Conservation (phyloP, 2,797 vertebrate species). For the Cichlasoma orientale region DNA sequence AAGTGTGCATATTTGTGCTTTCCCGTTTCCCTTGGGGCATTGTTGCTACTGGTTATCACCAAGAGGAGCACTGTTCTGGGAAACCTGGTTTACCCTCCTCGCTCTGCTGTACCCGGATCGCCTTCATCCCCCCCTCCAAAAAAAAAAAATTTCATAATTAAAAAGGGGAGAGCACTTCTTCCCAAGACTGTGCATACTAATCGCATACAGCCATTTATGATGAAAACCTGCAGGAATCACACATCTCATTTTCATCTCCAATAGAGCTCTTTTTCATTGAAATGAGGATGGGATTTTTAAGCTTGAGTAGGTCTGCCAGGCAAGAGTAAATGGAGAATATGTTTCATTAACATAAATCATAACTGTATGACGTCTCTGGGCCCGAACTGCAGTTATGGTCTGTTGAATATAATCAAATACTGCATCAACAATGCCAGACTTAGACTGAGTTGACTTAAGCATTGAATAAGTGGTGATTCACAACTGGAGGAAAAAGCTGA, state of each 20-base stretch:
- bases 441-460: constrained; percentile 41
- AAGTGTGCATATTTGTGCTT: constrained; percentile 57
- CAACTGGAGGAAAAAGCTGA: constrained; percentile 7
- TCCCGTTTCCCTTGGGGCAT: constrained; percentile 41
- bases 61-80: constrained; percentile 52
- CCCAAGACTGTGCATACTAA: constrained; percentile 72
- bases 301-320: constrained; percentile 73
- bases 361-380: constrained; percentile 60
- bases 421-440: constrained; percentile 55
- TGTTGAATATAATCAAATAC: constrained; percentile 64
- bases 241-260: constrained; percentile 75
- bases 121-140: constrained; percentile 26
- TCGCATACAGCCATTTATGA: constrained; percentile 65
- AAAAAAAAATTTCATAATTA: constrained; percentile 59
- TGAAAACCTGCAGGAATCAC: constrained; percentile 75
- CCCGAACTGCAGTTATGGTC: constrained; percentile 52
- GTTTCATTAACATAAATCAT: constrained; percentile 80
- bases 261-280: constrained; percentile 73
- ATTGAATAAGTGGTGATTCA: constrained; percentile 36
- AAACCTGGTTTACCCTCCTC: constrained; percentile 50
- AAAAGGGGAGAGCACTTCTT: constrained; percentile 59
- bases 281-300: constrained; percentile 76
- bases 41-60: constrained; percentile 39
- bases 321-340: constrained; percentile 75
- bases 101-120: constrained; percentile 27